Percentiles rank a stretch among this genome's conserved stretches.
These are phyloP conservation scores for Mesoligia furuncula DNA, from an alignment of 2,888 invertebrate genomes.

Conservation along the genomic window DNA sequence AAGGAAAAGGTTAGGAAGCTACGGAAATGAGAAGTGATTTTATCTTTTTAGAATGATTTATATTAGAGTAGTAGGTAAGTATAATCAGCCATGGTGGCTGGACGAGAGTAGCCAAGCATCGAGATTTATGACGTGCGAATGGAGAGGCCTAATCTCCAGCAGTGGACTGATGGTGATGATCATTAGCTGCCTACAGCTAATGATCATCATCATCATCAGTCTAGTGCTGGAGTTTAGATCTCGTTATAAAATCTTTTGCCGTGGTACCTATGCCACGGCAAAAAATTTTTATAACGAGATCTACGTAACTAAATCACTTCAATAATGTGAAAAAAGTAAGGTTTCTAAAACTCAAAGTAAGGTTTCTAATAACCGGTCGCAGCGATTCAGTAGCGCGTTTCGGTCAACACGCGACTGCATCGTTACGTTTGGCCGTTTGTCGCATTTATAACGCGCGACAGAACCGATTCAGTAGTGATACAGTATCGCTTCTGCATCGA, in stretches of 20 bases:
- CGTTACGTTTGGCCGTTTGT: neutral
- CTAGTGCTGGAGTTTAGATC: too few species aligned
- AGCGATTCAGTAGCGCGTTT: neutral
- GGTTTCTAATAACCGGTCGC: neutral
- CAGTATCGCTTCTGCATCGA: too few species aligned
- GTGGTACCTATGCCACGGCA: neutral
- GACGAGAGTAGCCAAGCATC: neutral
- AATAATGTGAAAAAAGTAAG: neutral
- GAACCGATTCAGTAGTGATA: too few species aligned
- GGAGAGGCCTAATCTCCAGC: neutral
- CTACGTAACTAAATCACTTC: neutral
- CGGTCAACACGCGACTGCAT: neutral
- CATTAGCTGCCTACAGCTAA: too few species aligned
- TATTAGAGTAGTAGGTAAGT: neutral
- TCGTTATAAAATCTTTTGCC: too few species aligned
- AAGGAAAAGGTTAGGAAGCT: conserved; percentile 8
- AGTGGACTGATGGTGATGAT: neutral
- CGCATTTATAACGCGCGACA: neutral
- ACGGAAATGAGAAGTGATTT: conserved; percentile 30
- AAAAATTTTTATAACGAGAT: neutral
- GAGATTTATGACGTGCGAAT: neutral
- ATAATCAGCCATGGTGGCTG: neutral
- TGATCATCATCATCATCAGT: too few species aligned
- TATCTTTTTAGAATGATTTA: conserved; percentile 17
- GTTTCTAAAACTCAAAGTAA: neutral